Percentiles rank a stretch among this genome's conserved stretches.
Evolutionary conservation across 2,113 vertebrate species (phyloP).

Genomic region (Sylvicapra grimmia): DNA sequence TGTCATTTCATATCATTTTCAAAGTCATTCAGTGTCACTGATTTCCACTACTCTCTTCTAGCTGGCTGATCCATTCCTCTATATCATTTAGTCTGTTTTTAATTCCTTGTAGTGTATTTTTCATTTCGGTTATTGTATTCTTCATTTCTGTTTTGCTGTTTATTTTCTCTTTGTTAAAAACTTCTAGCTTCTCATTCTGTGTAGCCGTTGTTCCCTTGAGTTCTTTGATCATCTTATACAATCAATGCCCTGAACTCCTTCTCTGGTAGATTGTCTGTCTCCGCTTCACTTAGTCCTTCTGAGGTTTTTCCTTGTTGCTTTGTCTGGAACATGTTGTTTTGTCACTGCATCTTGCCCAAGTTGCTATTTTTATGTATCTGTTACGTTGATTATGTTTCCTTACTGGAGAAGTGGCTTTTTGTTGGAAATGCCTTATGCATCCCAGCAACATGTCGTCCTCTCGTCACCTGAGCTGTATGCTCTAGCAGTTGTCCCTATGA

Average conservation of each 20-base stretch:
- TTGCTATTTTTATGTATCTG: neutral
- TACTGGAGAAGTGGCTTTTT: neutral
- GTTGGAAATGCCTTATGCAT: neutral
- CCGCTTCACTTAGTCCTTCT: neutral
- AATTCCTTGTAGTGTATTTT: neutral
- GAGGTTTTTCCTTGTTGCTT: neutral
- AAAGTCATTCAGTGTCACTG: too few species aligned
- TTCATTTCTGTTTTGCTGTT: neutral
- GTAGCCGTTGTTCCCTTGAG: neutral
- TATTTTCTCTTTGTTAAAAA: neutral
- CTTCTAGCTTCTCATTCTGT: neutral
- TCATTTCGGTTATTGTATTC: neutral
- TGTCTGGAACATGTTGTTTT: neutral
- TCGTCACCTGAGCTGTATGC: neutral
- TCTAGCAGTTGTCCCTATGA: rapidly evolving
- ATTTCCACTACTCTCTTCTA: neutral
- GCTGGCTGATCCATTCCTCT: neutral
- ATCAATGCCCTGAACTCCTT: neutral
- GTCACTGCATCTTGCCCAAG: neutral
- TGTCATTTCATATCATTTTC: neutral
- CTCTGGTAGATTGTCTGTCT: neutral
- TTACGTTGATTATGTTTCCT: neutral
- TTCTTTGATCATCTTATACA: neutral
- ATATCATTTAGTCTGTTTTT: neutral
- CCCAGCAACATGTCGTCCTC: neutral